phyloP scores from a whole-genome alignment of 2,888 invertebrate genomes.

The Mactromeris polynyma region DNA sequence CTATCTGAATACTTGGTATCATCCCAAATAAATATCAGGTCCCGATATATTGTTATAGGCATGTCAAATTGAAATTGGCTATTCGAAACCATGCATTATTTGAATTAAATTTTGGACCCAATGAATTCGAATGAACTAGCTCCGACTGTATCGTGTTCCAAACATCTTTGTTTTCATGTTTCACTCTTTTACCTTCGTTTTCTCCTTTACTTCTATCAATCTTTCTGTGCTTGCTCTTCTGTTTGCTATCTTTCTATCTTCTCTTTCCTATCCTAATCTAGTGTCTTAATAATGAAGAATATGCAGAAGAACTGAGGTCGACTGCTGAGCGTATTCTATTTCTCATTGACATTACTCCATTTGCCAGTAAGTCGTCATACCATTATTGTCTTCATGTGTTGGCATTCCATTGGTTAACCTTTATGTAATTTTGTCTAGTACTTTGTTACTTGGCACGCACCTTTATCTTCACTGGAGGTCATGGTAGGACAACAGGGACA shows the following conservation, averaged over 20 bases:
- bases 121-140: too few relatives aligned
- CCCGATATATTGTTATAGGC: too few relatives aligned
- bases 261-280: conserved; percentile 20
- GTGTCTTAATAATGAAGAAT: conserved; percentile 35
- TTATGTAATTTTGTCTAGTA: background rate
- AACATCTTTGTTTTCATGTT: background rate
- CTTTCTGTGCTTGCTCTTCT: background rate
- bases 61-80: too few relatives aligned
- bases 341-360: conserved; percentile 46
- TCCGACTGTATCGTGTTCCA: background rate
- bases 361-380: conserved; percentile 53
- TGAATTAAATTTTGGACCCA: too few relatives aligned
- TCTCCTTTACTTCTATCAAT: background rate
- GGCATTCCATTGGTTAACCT: background rate
- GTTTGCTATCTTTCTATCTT: background rate
- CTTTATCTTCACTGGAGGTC: too few relatives aligned
- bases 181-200: conserved; percentile 5
- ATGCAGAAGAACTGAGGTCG: conserved; percentile 23
- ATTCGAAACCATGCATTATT: too few relatives aligned
- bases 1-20: too few relatives aligned
- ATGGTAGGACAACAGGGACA: too few relatives aligned
- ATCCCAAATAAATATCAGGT: too few relatives aligned
- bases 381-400: background rate
- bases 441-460: too few relatives aligned
- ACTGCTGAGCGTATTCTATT: conserved; percentile 53